phyloP scores from a whole-genome alignment of 2,888 invertebrate genomes.

The Pomacea canaliculata region DNA sequence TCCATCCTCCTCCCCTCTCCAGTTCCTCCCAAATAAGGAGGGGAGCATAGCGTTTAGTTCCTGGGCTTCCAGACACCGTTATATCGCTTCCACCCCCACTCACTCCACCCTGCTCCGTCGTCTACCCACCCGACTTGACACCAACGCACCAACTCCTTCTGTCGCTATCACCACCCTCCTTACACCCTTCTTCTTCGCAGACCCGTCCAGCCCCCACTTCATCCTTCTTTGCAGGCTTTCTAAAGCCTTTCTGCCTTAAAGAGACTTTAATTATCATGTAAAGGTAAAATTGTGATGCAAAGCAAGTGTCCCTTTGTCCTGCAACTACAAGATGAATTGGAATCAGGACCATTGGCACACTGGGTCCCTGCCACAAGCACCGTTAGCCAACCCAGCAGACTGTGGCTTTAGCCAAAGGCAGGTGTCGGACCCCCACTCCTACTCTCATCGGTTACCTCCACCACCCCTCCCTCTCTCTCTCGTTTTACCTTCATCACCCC shows the following conservation, averaged over 20 bases:
- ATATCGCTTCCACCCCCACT: not conserved
- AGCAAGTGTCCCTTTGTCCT: constrained; percentile 21
- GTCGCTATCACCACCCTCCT: not conserved
- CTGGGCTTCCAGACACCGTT: not conserved
- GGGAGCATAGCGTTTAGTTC: not conserved
- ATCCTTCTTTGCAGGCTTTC: not conserved
- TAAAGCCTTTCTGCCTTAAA: not conserved
- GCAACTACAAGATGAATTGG: constrained; percentile 2
- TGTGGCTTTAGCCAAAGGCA: not conserved
- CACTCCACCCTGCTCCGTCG: not conserved
- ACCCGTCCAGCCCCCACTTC: not conserved
- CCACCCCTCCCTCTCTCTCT: not conserved
- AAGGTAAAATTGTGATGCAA: constrained; percentile 21
- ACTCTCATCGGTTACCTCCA: not conserved
- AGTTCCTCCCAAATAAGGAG: not conserved
- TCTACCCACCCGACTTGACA: not conserved
- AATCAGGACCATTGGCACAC: not conserved
- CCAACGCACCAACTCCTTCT: not conserved
- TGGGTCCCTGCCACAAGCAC: not conserved
- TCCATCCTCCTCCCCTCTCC: not conserved
- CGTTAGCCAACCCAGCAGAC: not conserved
- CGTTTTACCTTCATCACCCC: not conserved
- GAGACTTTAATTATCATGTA: constrained; percentile 22
- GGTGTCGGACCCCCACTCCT: not conserved
- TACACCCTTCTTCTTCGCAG: not conserved